phyloP scores from a whole-genome alignment of 2,888 invertebrate species.

The Ectemnius cavifrons region DNA sequence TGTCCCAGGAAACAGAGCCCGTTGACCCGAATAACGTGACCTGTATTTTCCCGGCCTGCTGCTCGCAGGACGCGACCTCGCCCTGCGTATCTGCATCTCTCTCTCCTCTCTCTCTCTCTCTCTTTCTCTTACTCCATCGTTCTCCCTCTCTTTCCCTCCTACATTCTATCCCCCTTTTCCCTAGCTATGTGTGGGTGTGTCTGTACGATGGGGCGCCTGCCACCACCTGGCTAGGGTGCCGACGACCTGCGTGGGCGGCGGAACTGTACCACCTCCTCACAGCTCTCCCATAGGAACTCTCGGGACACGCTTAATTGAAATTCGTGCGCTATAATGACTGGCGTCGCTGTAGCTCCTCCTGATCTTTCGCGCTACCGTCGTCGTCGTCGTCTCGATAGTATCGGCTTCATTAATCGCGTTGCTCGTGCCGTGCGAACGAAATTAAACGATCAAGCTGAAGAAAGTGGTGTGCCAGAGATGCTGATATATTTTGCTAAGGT shows the following conservation, averaged over 20 bases:
- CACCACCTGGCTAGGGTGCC: constrained; percentile 37
- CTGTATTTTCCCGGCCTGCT: constrained; percentile 46
- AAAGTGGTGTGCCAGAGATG: no score
- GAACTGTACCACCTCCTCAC: not conserved
- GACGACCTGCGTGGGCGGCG: constrained; percentile 48
- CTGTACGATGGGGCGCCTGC: not conserved
- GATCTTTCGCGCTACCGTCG: not conserved
- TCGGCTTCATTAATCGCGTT: constrained; percentile 2
- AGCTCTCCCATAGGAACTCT: not conserved
- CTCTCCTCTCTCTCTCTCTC: no score
- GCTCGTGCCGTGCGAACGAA: not conserved
- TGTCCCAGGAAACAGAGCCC: constrained; percentile 12
- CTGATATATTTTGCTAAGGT: no score
- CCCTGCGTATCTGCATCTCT: not conserved
- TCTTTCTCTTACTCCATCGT: no score
- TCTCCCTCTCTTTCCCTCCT: no score
- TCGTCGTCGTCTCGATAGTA: not conserved
- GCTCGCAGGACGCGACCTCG: constrained; percentile 7
- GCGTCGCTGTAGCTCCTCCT: not conserved
- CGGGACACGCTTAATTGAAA: constrained; percentile 38
- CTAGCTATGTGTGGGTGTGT: no score
- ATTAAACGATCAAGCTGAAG: not conserved
- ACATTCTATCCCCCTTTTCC: no score
- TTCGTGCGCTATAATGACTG: constrained; percentile 14
- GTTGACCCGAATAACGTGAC: constrained; percentile 57